phyloP scores from a whole-genome alignment of 2,888 invertebrate species.

The Drepana falcataria region DNA sequence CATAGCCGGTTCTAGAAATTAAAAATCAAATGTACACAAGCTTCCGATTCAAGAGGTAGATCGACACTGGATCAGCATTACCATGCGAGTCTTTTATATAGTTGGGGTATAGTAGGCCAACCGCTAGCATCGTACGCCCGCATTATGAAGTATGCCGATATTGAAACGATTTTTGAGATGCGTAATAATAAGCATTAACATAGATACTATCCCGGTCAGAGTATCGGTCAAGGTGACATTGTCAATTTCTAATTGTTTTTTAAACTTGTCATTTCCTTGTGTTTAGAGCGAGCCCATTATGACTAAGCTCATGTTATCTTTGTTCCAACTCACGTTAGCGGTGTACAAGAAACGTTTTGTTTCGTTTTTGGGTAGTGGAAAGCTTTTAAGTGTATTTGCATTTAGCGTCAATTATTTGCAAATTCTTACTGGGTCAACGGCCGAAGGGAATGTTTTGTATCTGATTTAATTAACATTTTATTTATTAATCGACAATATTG shows the following conservation, averaged over 20 bases:
- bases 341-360: neutral
- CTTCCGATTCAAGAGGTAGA: constrained; percentile 52
- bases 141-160: constrained; percentile 48
- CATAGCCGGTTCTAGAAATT: constrained; percentile 64
- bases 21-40: constrained; percentile 44
- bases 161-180: constrained; percentile 56
- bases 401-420: no score
- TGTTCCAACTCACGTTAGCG: neutral
- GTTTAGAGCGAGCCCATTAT: constrained; percentile 19
- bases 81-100: constrained; percentile 65
- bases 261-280: constrained; percentile 41
- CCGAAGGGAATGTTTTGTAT: no score
- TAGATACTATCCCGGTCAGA: constrained; percentile 65
- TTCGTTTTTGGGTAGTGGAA: neutral
- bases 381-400: neutral
- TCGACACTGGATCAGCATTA: constrained; percentile 58
- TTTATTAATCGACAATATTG: no score
- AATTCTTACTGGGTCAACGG: no score
- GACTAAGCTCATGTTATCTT: constrained; percentile 14
- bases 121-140: constrained; percentile 61
- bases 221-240: constrained; percentile 63
- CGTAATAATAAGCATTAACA: constrained; percentile 69
- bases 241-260: constrained; percentile 40
- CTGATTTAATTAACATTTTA: no score
- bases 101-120: constrained; percentile 66